Conservation (phyloP, 2,797 vertebrate species). For the Gymnothorax javanicus region DNA sequence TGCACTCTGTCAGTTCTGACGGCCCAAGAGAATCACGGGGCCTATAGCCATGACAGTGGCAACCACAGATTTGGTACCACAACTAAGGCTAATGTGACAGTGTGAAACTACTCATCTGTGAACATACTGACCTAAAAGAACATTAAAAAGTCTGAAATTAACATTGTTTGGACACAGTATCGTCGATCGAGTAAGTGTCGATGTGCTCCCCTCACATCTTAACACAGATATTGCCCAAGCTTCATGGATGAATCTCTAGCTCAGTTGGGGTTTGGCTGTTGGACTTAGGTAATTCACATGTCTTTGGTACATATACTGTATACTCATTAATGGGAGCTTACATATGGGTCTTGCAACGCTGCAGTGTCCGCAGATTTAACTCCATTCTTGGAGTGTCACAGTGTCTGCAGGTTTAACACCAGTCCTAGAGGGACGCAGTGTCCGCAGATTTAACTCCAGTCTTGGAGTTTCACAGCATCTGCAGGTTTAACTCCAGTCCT, state of each 20-base stretch:
- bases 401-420: background rate
- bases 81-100: background rate
- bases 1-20: conserved; percentile 53
- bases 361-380: too few relatives aligned
- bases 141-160: background rate
- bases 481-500: too few relatives aligned
- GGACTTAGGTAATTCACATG: background rate
- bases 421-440: too few relatives aligned
- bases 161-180: background rate
- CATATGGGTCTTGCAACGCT: background rate
- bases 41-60: background rate
- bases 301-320: background rate
- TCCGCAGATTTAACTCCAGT: too few relatives aligned
- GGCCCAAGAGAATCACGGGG: background rate
- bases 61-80: background rate
- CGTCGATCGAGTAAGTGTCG: background rate
- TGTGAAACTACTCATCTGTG: background rate
- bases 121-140: background rate
- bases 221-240: background rate
- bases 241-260: background rate
- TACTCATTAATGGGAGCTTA: background rate
- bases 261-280: background rate
- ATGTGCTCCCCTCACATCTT: background rate
- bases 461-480: too few relatives aligned
- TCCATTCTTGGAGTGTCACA: background rate